Base-by-base conservation (phyloP, 2,888 invertebrate genomes). In the Mayetiola destructor region DNA sequence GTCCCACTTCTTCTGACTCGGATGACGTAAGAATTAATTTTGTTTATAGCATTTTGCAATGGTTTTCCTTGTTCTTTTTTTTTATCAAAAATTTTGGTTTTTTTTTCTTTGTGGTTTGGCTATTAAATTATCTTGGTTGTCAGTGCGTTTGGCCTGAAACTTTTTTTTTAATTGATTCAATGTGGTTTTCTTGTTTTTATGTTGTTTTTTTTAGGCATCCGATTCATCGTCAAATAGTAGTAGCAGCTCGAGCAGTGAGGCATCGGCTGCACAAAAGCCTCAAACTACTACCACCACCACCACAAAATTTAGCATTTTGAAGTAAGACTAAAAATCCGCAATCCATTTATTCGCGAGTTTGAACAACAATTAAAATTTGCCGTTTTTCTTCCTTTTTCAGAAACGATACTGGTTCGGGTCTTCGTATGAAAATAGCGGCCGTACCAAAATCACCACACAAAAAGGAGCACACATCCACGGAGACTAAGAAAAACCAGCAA, bases 371-470 rank as follows among this genome's bases (percentile, higher is more conserved):
- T 36, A 36, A 55, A 52, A 23, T 3, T 36, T 27, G 53, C 21
- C 9, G 9, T 37, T 53, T 40, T 35, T 40, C 36, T 14, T 16
- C 1, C 16, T 12, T 54, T 32, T 10, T 18, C 20, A 30, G 30
- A 30, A 21, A 21, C 23, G 20, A 32, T 16, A 23, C 72, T 55
- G 72, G 71, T 61, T 66, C 66, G 16, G 70, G 72, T 36, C 64
- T 72, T 35, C 68, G 73, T 55, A 72, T 72, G 71, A 72, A 67
- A 66, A 72, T 72, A 58, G 71, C 73, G 14, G 72, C 71, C 16
- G 69, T 72, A 59, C 65, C 68, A 42, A 29, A 39, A 56, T 18
- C 30, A 30, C 12, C 32, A 29, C 5, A 30, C 14, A 23, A 16
- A 39, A 27, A 37, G 14, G 29, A 21, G 14, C 32, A 58, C 42